Evolutionary conservation across 2,888 invertebrate genomes (phyloP), one percentile per base, ranked within the genome.

Genomic region (Epistrophella euchroma): DNA sequence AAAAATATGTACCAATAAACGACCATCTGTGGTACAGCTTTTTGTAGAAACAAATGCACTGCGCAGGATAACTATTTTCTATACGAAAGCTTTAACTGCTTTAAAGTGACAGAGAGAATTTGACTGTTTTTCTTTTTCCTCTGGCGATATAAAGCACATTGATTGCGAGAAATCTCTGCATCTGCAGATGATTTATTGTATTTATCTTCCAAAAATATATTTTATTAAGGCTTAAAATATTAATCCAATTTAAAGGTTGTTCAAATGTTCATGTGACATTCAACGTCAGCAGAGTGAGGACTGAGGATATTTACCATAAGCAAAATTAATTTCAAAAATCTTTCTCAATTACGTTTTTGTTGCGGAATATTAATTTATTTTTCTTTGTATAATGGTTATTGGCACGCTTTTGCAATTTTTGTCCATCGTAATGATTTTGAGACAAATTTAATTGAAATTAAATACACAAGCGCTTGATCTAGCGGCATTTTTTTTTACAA

Each of bases 391-490:
- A 28, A 28, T 55, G n/a, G 4, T 7, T 58, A 13, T 58, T 19
- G 17, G 19, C 58, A 58, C 13, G 37, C 19, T 58, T 19, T 11
- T 35, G 32, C 17, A 13, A 17, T 11, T 37, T 58, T n/a, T 13
- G 52, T 13, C 58, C 15, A 43, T 43, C 15, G 6, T 0, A 43
- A 43, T n/a, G 43, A 43, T 43, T 6, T 43, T 43, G 28, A 74
- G 17, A 11, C 11, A 35, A 32, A 56, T 81, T 64, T 75, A 71
- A 81, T 75, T 81, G 37, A 28, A 55, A 81, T 47, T 40, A 22
- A 22, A 55, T 52, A 6, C 17, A 66, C 19, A 43, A 47, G 56
- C 19, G 32, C 52, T 32, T 32, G 9, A 32, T 9, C 32, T 32
- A 32, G 9, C 7, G 32, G 9, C 32, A 28, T 28, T 28, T 28